phyloP scores from a whole-genome alignment of 2,888 invertebrate genomes.

The Serripes groenlandicus region DNA sequence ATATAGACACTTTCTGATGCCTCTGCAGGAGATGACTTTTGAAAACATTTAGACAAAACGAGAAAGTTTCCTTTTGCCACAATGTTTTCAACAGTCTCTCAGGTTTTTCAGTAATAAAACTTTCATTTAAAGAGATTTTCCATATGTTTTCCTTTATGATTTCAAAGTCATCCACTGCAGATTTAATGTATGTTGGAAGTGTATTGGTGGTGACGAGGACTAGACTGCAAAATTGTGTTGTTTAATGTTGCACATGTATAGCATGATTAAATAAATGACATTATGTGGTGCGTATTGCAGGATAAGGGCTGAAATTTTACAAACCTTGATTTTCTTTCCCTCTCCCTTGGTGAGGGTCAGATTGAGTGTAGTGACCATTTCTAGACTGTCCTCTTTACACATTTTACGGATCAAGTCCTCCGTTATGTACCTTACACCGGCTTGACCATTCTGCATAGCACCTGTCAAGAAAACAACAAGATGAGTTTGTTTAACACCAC shows the following conservation, averaged over 20 bases:
- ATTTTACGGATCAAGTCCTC: constrained; percentile 84
- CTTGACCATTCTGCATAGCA: constrained; percentile 58
- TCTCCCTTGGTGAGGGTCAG: constrained; percentile 83
- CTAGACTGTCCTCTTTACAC: constrained; percentile 81
- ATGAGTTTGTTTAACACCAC: too few species aligned
- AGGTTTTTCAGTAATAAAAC: too few species aligned
- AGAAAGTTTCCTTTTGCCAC: background rate
- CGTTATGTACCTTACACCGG: constrained; percentile 85
- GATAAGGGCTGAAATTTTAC: too few species aligned
- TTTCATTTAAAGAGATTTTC: too few species aligned
- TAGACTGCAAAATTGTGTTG: too few species aligned
- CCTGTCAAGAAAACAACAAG: background rate
- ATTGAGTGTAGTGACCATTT: constrained; percentile 81
- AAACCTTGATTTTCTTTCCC: constrained; percentile 85
- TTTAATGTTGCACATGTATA: too few species aligned
- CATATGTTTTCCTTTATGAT: too few species aligned
- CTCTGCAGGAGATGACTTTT: background rate
- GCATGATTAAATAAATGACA: too few species aligned
- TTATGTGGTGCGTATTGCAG: too few species aligned
- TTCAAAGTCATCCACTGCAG: too few species aligned
- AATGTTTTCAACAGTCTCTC: background rate
- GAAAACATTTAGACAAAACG: background rate
- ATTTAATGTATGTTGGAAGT: too few species aligned
- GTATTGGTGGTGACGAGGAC: too few species aligned
- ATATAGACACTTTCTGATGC: background rate